Base-by-base conservation (phyloP, 2,113 vertebrate genomes). In the Mesocricetus auratus region DNA sequence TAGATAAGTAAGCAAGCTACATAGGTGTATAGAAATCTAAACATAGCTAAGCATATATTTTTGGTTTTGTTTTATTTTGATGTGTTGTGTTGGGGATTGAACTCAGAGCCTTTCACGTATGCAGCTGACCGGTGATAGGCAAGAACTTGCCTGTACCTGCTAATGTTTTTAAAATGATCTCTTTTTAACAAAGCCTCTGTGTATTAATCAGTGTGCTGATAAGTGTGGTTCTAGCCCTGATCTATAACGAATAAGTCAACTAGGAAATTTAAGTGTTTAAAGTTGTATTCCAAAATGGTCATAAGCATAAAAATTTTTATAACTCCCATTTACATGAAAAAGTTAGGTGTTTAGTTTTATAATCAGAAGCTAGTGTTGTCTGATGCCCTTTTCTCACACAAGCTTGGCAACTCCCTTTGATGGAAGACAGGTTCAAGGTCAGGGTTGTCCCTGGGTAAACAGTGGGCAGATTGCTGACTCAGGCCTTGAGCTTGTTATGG, bases 231-330 rank as follows among this genome's bases (percentile, higher is more conserved):
- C 56, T 92, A 68, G 45, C 90, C 79, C 7, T 39, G 64, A 58
- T 15, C 19, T 53, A 81, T 81, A 71, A 95, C 42, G 45, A 94
- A 64, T 66, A 91, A 42, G 19, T 16, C 7, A 73, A 22, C 39
- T 87, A 36, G 45, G 62, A 94, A 78, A 68, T 88, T 60, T 39
- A 95, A 78, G 53, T 79, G 29, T 92, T 91, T 29, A 71, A 81
- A 71, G 19, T 64, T 66, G 29, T 31, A 71, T 45, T 26, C 7
- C 42, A 24, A 93, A 53, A 56, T 62, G 86, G 4, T 47, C 24
- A 62, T 24, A 64, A 73, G 56, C n/a, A 73, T 91, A 78, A 93
- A 88, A 92, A 29, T 78, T 24, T 94, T 66, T 62, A 60, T 56
- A 47, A 2, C 13, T 45, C 7, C 58, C 17, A 62, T 86, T 85